phyloP scores from a whole-genome alignment of 2,888 invertebrate genomes.

The Sarcophaga variegata region DNA sequence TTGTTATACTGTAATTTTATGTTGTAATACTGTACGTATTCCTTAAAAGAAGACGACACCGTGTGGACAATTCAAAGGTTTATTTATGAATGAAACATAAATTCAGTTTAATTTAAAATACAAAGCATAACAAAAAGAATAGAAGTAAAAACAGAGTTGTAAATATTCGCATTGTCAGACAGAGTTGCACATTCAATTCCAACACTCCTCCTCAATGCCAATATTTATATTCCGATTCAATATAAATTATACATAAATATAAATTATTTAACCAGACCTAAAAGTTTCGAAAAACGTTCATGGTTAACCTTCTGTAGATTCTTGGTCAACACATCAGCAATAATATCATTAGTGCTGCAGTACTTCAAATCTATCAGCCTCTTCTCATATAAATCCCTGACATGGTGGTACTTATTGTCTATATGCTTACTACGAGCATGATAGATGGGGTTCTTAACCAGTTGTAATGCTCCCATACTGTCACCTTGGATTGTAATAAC shows the following conservation, averaged over 20 bases:
- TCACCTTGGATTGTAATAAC: background rate
- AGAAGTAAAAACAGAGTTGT: background rate
- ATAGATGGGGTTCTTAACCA: too few species aligned
- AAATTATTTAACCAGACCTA: background rate
- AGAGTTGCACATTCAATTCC: slow-evolving; percentile 2
- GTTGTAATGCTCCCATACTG: background rate
- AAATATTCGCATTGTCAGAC: slow-evolving; percentile 3
- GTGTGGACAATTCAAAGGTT: too few species aligned
- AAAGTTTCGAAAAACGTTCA: slow-evolving; percentile 6
- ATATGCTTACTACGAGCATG: too few species aligned
- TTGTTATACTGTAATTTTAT: too few species aligned
- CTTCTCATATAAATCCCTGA: background rate
- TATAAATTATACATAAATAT: too few species aligned
- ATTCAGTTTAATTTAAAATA: too few species aligned
- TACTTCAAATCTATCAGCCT: background rate
- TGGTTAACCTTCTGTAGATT: slow-evolving; percentile 7
- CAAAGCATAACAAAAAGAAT: background rate
- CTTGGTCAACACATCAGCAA: background rate
- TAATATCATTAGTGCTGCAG: too few species aligned
- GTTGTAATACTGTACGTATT: too few species aligned
- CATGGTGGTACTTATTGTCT: too few species aligned
- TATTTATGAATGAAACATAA: too few species aligned
- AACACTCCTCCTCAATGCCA: slow-evolving; percentile 1
- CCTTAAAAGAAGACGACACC: too few species aligned
- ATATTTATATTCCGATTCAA: background rate